Conservation (phyloP, 2,797 vertebrate species). For the Varecia variegata region DNA sequence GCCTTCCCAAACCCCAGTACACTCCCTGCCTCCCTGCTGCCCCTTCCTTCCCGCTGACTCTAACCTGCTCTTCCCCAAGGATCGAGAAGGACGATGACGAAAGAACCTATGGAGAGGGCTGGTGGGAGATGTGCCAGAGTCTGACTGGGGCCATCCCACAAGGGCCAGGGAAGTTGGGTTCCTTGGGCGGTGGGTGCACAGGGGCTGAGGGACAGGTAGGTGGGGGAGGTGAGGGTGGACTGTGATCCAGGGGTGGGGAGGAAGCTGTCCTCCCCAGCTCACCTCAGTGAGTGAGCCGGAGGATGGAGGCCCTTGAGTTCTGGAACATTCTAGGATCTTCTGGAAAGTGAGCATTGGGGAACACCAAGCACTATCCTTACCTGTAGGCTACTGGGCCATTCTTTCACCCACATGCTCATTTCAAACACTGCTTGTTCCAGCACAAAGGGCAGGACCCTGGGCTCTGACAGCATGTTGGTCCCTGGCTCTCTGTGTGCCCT, state of each 20-base stretch:
- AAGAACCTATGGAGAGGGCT: neutral
- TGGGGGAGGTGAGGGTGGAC: neutral
- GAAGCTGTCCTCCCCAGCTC: neutral
- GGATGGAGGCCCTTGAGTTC: neutral
- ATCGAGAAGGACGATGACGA: neutral
- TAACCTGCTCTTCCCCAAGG: neutral
- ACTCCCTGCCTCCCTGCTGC: neutral
- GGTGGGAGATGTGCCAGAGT: neutral
- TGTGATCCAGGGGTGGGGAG: neutral
- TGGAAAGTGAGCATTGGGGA: neutral
- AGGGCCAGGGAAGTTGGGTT: neutral
- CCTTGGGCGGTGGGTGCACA: neutral
- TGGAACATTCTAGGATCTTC: neutral
- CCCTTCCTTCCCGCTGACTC: neutral
- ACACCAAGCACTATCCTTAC: neutral
- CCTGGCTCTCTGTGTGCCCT: neutral
- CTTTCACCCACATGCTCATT: neutral
- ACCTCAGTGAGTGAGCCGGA: neutral
- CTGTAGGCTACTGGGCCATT: neutral
- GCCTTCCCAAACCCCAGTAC: rapidly evolving
- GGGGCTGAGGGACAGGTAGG: no score
- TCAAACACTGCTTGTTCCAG: neutral
- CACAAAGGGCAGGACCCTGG: neutral
- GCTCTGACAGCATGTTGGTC: rapidly evolving
- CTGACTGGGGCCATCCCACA: rapidly evolving